phyloP scores from a whole-genome alignment of 2,113 vertebrate genomes.

The Morone chrysops region DNA sequence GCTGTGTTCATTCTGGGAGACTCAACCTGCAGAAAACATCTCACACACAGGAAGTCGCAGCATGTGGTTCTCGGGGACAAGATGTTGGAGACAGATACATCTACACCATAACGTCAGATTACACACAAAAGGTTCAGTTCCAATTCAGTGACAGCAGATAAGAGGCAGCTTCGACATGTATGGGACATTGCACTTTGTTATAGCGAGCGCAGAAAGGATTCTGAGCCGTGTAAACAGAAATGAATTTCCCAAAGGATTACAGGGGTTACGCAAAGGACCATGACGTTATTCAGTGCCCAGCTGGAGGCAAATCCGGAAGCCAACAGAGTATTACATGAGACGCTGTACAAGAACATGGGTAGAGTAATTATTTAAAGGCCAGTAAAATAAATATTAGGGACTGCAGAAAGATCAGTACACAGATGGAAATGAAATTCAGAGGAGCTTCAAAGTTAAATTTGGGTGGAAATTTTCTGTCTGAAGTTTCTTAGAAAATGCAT shows the following conservation, averaged over 20 bases:
- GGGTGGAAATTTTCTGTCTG: accelerated
- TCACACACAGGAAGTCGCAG: not conserved
- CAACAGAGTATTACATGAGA: too few relatives aligned
- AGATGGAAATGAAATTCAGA: not conserved
- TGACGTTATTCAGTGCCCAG: not conserved
- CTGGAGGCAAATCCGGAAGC: not conserved
- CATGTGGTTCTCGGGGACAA: not conserved
- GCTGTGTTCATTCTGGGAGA: not conserved
- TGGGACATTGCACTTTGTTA: not conserved
- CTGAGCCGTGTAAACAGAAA: not conserved
- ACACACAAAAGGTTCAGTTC: not conserved
- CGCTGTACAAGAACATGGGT: accelerated
- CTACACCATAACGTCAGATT: not conserved
- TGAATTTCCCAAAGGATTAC: not conserved
- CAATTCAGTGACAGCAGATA: conserved; percentile 1
- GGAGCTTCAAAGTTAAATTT: not conserved
- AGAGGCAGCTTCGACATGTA: not conserved
- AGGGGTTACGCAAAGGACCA: too few relatives aligned
- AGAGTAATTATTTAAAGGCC: not conserved
- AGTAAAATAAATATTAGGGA: not conserved
- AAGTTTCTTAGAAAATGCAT: not conserved
- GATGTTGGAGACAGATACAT: not conserved
- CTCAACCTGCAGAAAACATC: not conserved
- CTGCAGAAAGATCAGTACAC: not conserved
- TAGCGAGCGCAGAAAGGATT: not conserved